Conservation (phyloP, 37 sponge, comb jelly and placozoan genomes). For the Lycopodina hypogea region DNA sequence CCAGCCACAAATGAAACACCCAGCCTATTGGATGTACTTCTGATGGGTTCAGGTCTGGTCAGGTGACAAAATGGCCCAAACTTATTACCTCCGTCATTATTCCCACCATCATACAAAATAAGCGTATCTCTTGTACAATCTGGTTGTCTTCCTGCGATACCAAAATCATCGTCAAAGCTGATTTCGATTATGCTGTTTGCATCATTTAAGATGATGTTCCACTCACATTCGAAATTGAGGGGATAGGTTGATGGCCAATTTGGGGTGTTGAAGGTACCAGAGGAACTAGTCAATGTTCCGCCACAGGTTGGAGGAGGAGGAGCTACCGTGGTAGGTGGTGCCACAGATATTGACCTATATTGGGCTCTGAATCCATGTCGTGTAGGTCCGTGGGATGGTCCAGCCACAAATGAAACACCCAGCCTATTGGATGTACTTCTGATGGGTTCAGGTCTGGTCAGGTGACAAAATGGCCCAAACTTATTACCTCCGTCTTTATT, state of each 20-base stretch:
- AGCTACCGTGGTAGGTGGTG: neutral
- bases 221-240: neutral
- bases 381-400: neutral
- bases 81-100: neutral
- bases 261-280: constrained; percentile 6
- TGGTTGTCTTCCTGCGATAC: neutral
- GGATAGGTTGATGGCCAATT: neutral
- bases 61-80: neutral
- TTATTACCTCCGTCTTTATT: no score
- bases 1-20: neutral
- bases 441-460: neutral
- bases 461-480: neutral
- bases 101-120: neutral
- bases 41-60: neutral
- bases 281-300: neutral
- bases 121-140: neutral
- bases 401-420: neutral
- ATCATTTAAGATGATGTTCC: neutral
- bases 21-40: neutral
- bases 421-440: neutral
- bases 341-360: neutral
- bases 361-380: neutral
- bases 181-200: neutral
- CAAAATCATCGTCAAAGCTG: neutral
- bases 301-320: neutral